These are phyloP conservation scores for Scaptomyza flava DNA, from an alignment of 2,888 invertebrate species.

Conservation along the genomic window DNA sequence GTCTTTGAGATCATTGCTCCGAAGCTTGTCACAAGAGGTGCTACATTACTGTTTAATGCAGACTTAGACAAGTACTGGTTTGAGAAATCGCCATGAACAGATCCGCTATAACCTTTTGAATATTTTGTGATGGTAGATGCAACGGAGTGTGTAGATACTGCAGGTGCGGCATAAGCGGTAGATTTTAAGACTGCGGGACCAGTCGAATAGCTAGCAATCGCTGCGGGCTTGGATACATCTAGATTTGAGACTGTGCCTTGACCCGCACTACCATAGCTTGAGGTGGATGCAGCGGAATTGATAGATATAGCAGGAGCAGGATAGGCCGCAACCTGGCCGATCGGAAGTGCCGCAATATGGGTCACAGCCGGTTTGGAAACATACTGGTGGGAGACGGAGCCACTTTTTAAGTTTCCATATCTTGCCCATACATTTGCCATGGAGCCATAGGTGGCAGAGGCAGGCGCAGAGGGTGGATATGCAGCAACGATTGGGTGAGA, in stretches of 20 bases:
- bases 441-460: constrained; percentile 48
- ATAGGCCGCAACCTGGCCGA: constrained; percentile 48
- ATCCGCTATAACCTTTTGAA: constrained; percentile 17
- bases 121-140: constrained; percentile 56
- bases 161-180: constrained; percentile 45
- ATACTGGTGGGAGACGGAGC: constrained; percentile 61
- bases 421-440: neutral
- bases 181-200: constrained; percentile 50
- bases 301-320: constrained; percentile 53
- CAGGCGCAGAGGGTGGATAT: constrained; percentile 45
- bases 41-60: constrained; percentile 20
- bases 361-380: constrained; percentile 64
- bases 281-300: constrained; percentile 49
- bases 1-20: constrained; percentile 38
- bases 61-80: constrained; percentile 48
- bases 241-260: constrained; percentile 30
- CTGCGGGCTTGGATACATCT: constrained; percentile 64
- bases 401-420: constrained; percentile 31
- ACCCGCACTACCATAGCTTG: neutral
- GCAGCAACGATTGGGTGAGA: constrained; percentile 55
- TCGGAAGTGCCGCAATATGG: constrained; percentile 34
- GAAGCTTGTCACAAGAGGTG: constrained; percentile 75
- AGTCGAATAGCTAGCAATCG: constrained; percentile 41
- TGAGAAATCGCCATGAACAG: constrained; percentile 26
- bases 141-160: constrained; percentile 54